phyloP scores from a whole-genome alignment of 2,888 invertebrate species.

The Gandaritis pyraliata region DNA sequence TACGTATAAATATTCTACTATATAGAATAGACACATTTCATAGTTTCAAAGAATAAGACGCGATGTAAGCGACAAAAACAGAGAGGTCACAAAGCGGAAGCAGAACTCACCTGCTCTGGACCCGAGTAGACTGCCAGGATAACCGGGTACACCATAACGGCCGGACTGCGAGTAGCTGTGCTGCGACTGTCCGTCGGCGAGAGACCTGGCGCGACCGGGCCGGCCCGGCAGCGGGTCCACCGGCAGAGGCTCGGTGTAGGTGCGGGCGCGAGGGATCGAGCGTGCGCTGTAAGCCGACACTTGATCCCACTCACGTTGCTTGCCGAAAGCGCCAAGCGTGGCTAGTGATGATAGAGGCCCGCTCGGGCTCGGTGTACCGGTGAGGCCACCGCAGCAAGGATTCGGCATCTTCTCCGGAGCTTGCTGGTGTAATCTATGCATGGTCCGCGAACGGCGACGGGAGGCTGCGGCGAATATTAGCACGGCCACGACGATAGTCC shows the following conservation, averaged over 20 bases:
- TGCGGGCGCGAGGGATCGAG: constrained; percentile 94
- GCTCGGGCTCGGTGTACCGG: constrained; percentile 90
- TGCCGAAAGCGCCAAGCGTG: constrained; percentile 92
- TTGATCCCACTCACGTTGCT: constrained; percentile 89
- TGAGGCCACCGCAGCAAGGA: constrained; percentile 89
- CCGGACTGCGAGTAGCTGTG: constrained; percentile 94
- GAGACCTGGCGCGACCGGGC: constrained; percentile 90
- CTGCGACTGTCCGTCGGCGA: constrained; percentile 95
- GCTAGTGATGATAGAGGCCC: constrained; percentile 93
- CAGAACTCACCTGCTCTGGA: constrained; percentile 74
- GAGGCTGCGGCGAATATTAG: constrained; percentile 95
- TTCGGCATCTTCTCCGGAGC: constrained; percentile 89
- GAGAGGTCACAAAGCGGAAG: constrained; percentile 44
- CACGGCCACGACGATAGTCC: constrained; percentile 95
- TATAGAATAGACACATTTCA: no score
- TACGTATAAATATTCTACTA: neutral
- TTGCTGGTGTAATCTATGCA: constrained; percentile 89
- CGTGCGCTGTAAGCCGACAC: constrained; percentile 96
- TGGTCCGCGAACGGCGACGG: constrained; percentile 89
- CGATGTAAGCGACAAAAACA: constrained; percentile 33
- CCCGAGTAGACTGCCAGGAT: constrained; percentile 87
- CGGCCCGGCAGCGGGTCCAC: constrained; percentile 91
- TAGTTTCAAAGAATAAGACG: neutral
- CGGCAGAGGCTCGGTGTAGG: constrained; percentile 87
- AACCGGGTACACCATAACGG: constrained; percentile 89